Percentiles rank a stretch among this genome's conserved stretches.
Evolutionary conservation across 2,888 invertebrate genomes (phyloP).

Genomic region (Empis stercorea): DNA sequence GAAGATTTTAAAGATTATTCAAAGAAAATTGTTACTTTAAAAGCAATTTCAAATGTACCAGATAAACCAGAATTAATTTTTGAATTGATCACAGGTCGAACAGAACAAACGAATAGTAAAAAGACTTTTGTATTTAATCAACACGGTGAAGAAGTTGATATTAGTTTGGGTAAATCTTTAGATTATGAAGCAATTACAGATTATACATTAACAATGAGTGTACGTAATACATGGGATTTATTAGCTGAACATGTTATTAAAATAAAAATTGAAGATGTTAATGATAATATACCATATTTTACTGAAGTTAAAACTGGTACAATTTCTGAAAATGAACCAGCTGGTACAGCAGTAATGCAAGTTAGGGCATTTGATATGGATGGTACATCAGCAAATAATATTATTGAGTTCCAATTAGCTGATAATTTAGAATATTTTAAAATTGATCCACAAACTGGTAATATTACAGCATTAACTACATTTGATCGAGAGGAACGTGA

Average conservation of each 20-base stretch:
- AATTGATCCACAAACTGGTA: slow-evolving; percentile 75
- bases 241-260: slow-evolving; percentile 66
- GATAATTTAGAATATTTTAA: slow-evolving; percentile 60
- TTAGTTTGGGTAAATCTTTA: slow-evolving; percentile 61
- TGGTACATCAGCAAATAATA: slow-evolving; percentile 69
- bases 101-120: slow-evolving; percentile 73
- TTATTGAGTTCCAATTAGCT: slow-evolving; percentile 63
- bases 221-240: slow-evolving; percentile 66
- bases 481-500: slow-evolving; percentile 81
- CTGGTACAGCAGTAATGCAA: slow-evolving; percentile 77
- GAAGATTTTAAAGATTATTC: slow-evolving; percentile 66
- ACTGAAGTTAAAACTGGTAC: slow-evolving; percentile 68
- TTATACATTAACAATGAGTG: slow-evolving; percentile 70
- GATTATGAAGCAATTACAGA: slow-evolving; percentile 78
- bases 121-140: slow-evolving; percentile 59
- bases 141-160: slow-evolving; percentile 57
- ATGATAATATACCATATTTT: slow-evolving; percentile 81
- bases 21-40: slow-evolving; percentile 53
- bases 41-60: slow-evolving; percentile 66
- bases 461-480: slow-evolving; percentile 64
- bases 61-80: slow-evolving; percentile 64
- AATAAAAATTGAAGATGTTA: slow-evolving; percentile 73
- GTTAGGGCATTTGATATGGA: slow-evolving; percentile 74
- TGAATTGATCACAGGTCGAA: slow-evolving; percentile 67
- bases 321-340: slow-evolving; percentile 72